Percentiles rank a stretch among this genome's conserved stretches.
Conservation (phyloP, 2,113 vertebrate genomes). For the Paradoxurus hermaphroditus region DNA sequence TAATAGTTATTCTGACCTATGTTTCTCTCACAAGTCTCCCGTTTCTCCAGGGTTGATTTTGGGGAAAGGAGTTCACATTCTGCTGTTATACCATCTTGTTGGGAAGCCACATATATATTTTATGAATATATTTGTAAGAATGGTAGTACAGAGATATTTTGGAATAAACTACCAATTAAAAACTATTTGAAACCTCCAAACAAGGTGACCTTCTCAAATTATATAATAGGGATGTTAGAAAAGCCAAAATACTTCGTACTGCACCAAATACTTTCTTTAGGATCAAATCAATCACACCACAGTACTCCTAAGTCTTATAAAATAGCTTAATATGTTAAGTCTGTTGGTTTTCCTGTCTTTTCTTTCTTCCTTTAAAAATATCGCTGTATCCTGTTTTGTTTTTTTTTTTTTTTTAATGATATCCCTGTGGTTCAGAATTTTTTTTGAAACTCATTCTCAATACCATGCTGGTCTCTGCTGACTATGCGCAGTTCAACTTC, state of each 20-base stretch:
- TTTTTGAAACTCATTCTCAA: slow-evolving; percentile 13
- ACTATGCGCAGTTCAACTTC: neutral
- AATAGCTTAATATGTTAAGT: neutral
- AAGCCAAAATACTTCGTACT: neutral
- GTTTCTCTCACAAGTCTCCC: neutral
- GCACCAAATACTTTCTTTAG: neutral
- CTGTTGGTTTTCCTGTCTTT: neutral
- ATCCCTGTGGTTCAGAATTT: neutral
- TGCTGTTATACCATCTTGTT: neutral
- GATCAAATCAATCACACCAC: neutral
- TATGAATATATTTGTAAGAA: neutral
- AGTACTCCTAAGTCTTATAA: neutral
- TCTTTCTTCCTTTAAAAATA: neutral
- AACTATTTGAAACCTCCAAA: neutral
- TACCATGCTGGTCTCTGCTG: neutral
- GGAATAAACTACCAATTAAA: neutral
- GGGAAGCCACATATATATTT: neutral
- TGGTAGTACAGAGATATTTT: neutral
- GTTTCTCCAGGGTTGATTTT: neutral
- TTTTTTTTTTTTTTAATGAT: neutral
- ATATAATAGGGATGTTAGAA: neutral
- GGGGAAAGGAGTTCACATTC: neutral
- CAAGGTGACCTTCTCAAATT: neutral
- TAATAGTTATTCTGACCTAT: neutral
- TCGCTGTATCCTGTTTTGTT: neutral